These are phyloP conservation scores for Motacilla alba DNA, from an alignment of 2,113 vertebrate genomes.

Conservation along the genomic window DNA sequence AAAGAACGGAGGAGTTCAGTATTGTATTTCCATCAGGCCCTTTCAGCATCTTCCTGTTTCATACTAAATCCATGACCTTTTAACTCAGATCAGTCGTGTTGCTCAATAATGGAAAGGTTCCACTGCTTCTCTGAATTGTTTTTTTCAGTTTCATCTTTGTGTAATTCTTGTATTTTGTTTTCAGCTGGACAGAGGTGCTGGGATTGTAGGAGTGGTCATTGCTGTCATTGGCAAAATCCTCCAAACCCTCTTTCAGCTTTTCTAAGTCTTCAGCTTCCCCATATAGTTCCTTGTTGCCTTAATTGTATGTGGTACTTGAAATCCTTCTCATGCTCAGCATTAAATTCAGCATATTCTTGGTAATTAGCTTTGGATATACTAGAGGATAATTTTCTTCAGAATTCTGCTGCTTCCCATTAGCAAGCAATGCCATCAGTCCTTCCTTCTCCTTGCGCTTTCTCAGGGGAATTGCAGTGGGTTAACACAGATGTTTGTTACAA, in stretches of 20 bases:
- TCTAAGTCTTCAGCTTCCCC: neutral
- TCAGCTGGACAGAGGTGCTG: neutral
- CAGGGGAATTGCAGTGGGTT: neutral
- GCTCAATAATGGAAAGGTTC: neutral
- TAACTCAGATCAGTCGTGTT: neutral
- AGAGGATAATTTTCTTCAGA: neutral
- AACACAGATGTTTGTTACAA: neutral
- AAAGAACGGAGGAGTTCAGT: neutral
- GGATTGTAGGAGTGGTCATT: neutral
- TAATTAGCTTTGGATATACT: neutral
- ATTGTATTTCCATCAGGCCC: neutral
- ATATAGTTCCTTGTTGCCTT: neutral
- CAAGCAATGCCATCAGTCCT: neutral
- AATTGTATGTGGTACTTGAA: neutral
- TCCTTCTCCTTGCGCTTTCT: neutral
- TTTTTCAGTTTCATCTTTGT: neutral
- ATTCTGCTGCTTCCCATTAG: neutral
- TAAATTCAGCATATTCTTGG: neutral
- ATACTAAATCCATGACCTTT: neutral
- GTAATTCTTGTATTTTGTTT: neutral
- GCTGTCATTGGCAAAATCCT: neutral
- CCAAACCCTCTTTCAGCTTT: neutral
- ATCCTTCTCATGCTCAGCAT: neutral
- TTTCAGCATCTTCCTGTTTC: constrained; percentile 8
- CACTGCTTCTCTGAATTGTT: neutral